These are phyloP conservation scores for Falco peregrinus DNA, from an alignment of 2,797 vertebrate species.

Conservation along the genomic window DNA sequence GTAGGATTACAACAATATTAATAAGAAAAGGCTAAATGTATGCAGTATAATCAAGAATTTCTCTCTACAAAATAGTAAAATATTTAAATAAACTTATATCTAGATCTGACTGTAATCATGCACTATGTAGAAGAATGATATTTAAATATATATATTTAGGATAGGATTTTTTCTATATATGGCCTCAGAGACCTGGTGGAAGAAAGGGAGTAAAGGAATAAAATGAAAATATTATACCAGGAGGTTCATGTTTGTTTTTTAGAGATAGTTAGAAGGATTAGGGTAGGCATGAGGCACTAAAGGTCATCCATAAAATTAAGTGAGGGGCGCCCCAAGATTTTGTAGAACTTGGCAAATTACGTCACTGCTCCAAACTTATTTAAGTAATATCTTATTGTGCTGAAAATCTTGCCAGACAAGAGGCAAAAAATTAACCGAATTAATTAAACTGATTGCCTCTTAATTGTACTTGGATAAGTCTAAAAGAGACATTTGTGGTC, in stretches of 20 bases:
- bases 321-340: neutral
- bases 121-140: neutral
- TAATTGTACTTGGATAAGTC: neutral
- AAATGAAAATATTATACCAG: neutral
- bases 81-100: neutral
- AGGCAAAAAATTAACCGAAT: constrained; percentile 6
- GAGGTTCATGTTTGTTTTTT: neutral
- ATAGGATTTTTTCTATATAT: neutral
- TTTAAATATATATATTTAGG: neutral
- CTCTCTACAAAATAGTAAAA: neutral
- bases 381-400: neutral
- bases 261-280: neutral
- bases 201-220: neutral
- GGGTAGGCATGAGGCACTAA: neutral
- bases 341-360: neutral
- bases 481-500: constrained; percentile 17
- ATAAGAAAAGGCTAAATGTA: neutral
- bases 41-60: neutral
- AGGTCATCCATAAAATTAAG: neutral
- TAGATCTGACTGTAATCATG: neutral
- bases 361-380: neutral
- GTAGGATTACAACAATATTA: neutral
- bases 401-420: neutral
- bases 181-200: neutral
- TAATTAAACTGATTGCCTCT: constrained; percentile 25